Base-by-base conservation (phyloP, 2,797 vertebrate genomes). In the Protonibea diacanthus region DNA sequence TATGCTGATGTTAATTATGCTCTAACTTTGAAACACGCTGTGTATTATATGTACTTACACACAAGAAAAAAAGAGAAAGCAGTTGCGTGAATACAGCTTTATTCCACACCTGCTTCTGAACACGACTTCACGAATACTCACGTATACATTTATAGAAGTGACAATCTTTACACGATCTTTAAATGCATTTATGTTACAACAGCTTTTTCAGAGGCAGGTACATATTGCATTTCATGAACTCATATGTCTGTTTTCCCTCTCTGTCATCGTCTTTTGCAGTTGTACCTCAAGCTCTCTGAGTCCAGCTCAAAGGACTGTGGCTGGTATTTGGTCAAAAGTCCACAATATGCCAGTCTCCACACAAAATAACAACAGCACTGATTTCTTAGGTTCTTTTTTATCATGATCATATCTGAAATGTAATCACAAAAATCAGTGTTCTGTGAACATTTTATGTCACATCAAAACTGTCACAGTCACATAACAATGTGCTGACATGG, bases 131-230 rank as follows among this genome's bases (percentile, higher is more conserved):
- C 29, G 38, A 48, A 61, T 23, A 55, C 7, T 77, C 33, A 15
- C n/a, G 38, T 57, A 56, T 57, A 73, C 51, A 80, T 52, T 61
- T 58, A 82, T 21, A 64, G 1, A 64, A 21, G 29, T 74, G 18
- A 69, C 38, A 75, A 42, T 65, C 57, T 56, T 69, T 14, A 79
- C 49, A 79, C 45, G 47, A 11, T 58, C 3, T 81, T 76, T 64
- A 44, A 51, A 55, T 12, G 4, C 14, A 58, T 0, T 12, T 6
- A 60, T 15, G 13, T 72, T 52, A 63, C 7, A 67, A 18, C 21
- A 60, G 52, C 23, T 53, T 71, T 58, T 51, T 12, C 48, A 4
- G 2, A 23, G 5, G 6, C 29, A 49, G 17, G 2, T 14, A 53
- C 5, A 25, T 62, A 3, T 52, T 68, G 25, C 18, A 38, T 51